A percentile compares a stretch with the other conserved stretches of the same genome.
These are phyloP conservation scores for Reticulitermes speratus DNA, from an alignment of 1,140 invertebrate genomes.

Conservation along the genomic window DNA sequence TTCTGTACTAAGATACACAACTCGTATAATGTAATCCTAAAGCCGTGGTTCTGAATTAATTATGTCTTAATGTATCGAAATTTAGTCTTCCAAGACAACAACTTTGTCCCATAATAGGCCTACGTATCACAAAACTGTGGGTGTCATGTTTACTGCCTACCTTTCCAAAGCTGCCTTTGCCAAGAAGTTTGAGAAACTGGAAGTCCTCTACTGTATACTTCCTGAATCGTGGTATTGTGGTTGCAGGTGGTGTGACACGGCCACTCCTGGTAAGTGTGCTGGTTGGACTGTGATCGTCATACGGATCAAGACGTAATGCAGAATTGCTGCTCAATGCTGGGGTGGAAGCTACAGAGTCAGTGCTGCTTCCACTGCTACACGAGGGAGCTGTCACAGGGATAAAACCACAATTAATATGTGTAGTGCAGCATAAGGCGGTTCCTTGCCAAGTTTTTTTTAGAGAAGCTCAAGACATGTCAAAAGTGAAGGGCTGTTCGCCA, in stretches of 20 bases:
- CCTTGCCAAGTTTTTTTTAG: too few relatives aligned
- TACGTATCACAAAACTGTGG: too few relatives aligned
- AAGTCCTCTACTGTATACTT: conserved; percentile 90
- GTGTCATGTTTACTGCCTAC: conserved; percentile 50
- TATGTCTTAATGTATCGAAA: too few relatives aligned
- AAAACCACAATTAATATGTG: too few relatives aligned
- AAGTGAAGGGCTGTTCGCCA: too few relatives aligned
- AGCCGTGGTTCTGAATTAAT: too few relatives aligned
- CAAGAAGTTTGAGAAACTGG: conserved; percentile 90
- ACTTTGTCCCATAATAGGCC: too few relatives aligned
- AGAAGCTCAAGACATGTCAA: too few relatives aligned
- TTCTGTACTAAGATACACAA: too few relatives aligned
- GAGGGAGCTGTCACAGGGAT: background rate
- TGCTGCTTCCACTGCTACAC: background rate
- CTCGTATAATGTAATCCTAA: too few relatives aligned
- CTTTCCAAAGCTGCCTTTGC: conserved; percentile 97
- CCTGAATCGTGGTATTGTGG: conserved; percentile 80
- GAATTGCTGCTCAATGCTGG: conserved; percentile 9
- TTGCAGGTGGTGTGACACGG: conserved; percentile 77
- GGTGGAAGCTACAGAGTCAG: background rate
- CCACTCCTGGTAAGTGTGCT: conserved; percentile 52
- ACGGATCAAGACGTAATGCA: conserved; percentile 1
- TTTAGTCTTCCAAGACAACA: too few relatives aligned
- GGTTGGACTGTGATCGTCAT: background rate
- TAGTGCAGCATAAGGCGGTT: too few relatives aligned